These are phyloP conservation scores for Trematocara nigrifrons DNA, from an alignment of 2,113 vertebrate species.

Conservation along the genomic window DNA sequence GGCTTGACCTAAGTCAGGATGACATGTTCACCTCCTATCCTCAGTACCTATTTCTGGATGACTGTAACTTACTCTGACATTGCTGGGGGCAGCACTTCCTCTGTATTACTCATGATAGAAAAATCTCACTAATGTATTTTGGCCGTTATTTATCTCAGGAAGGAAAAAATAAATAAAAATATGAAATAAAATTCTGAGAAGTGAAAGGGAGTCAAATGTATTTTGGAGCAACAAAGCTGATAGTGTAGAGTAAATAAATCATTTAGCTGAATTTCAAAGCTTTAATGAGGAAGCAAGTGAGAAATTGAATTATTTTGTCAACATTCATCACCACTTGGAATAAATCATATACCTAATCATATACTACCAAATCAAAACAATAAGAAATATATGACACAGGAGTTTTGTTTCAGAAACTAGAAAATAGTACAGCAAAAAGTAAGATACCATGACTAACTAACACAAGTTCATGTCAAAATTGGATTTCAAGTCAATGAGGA, in stretches of 20 bases:
- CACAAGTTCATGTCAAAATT: background rate
- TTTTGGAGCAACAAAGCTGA: background rate
- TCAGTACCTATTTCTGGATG: constrained; percentile 69
- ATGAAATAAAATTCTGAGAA: background rate
- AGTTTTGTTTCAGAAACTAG: background rate
- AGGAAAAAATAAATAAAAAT: background rate
- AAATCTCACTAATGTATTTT: constrained; percentile 52
- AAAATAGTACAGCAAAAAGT: background rate
- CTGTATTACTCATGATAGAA: constrained; percentile 55
- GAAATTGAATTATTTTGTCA: background rate
- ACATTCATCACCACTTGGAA: background rate
- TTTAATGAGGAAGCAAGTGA: background rate
- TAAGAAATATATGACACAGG: background rate
- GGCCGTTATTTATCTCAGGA: constrained; percentile 52
- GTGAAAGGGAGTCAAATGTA: background rate
- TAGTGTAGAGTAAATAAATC: background rate
- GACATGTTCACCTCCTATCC: constrained; percentile 67
- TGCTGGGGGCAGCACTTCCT: constrained; percentile 64
- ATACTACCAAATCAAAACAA: background rate
- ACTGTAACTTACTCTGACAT: constrained; percentile 69
- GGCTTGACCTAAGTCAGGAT: constrained; percentile 61
- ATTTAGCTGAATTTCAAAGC: background rate
- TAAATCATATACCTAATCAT: background rate
- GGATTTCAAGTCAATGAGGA: background rate
- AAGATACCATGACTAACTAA: background rate